A percentile compares a stretch with the other conserved stretches of the same genome.
These are phyloP conservation scores for Antigone vipio DNA, from an alignment of 2,113 vertebrate species.

Conservation along the genomic window DNA sequence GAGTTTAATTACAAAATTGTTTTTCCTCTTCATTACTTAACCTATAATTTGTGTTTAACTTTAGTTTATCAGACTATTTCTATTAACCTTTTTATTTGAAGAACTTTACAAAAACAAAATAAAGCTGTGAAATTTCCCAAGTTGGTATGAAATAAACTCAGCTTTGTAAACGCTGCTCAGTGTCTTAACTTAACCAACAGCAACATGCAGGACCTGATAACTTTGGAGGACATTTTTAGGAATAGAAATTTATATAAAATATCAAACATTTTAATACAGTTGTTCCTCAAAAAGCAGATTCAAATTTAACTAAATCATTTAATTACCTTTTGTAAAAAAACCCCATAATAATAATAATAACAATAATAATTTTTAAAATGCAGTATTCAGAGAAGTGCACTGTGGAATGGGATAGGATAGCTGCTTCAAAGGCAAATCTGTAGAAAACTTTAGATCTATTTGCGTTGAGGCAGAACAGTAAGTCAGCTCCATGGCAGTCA, in stretches of 20 bases:
- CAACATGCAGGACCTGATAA: background rate
- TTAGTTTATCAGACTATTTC: constrained; percentile 73
- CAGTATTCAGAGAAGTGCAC: background rate
- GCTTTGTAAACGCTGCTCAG: constrained; percentile 47
- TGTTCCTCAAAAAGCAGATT: background rate
- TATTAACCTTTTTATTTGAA: constrained; percentile 73
- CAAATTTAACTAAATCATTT: background rate
- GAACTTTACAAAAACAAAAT: constrained; percentile 64
- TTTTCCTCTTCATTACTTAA: constrained; percentile 78
- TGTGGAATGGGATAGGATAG: background rate
- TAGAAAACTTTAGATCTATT: background rate
- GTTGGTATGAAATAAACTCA: constrained; percentile 49
- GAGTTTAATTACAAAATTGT: constrained; percentile 73
- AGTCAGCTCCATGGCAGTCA: background rate
- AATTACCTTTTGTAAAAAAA: background rate
- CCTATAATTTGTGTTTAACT: constrained; percentile 77
- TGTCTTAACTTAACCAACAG: constrained; percentile 46
- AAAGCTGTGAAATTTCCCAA: constrained; percentile 55
- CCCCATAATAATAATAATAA: background rate
- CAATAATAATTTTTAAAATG: background rate
- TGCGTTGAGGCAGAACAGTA: background rate
- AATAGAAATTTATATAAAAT: background rate
- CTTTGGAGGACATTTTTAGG: background rate
- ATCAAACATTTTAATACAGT: background rate
- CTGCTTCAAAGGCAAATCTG: background rate